Conservation (phyloP, 2,113 vertebrate genomes). For the Mesocricetus auratus region DNA sequence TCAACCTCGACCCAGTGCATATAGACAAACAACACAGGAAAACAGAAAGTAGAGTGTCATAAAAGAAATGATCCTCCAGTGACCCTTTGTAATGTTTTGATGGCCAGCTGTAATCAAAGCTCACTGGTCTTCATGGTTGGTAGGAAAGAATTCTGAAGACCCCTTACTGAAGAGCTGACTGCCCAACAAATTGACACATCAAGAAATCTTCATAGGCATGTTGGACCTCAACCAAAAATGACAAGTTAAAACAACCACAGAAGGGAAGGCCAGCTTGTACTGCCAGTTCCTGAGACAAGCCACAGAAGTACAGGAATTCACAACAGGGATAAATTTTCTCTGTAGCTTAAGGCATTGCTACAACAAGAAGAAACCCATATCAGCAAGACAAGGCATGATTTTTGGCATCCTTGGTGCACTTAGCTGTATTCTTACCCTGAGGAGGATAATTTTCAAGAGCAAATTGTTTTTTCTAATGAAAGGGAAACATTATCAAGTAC, state of each 20-base stretch:
- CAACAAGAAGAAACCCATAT: not conserved
- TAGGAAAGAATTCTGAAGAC: not conserved
- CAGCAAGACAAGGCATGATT: not conserved
- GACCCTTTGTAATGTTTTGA: not conserved
- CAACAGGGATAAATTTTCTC: not conserved
- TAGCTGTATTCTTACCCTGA: not conserved
- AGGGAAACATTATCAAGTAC: not conserved
- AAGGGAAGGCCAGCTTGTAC: not conserved
- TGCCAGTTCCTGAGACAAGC: not conserved
- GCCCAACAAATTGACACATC: not conserved
- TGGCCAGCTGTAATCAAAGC: not conserved
- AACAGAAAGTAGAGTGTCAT: not conserved
- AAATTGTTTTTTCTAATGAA: not conserved
- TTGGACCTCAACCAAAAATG: not conserved
- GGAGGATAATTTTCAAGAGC: not conserved
- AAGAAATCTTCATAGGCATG: not conserved
- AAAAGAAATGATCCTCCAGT: not conserved
- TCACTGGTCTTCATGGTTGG: not conserved
- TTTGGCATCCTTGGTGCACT: not conserved
- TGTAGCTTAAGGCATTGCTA: not conserved
- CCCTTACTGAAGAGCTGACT: not conserved
- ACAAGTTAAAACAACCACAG: not conserved
- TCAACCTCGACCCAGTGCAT: not conserved
- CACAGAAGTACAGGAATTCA: not conserved
- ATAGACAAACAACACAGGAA: not conserved